Evolutionary conservation across 2,113 vertebrate species (phyloP), one percentile per base, ranked within the genome.

Genomic region (Menidia beryllina): DNA sequence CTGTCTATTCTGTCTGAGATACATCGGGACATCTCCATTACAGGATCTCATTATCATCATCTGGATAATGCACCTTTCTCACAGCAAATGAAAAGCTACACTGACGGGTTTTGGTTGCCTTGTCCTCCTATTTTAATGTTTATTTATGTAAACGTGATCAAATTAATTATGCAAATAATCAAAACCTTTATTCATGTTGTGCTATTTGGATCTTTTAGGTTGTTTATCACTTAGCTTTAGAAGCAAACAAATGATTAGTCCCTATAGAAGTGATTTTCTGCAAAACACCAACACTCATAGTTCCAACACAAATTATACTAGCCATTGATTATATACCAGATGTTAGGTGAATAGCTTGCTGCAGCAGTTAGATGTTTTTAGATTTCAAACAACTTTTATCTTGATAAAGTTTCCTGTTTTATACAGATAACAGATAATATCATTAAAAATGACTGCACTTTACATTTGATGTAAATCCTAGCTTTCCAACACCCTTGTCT

Each of bases 1-100:
- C 52, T 79, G 38, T 43, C 20, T 68, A 2, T 75, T 78, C 65
- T 30, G 45, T 76, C 24, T 9, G 17, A 7, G 17, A 8, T 30
- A 25, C 38, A 62, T 64, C 21, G 27, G 19, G 23, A 4, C 2
- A 19, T 19, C 4, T 55, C 23, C 23, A 25, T 12, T 2, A 15
- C 14, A 68, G 19, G 39, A 47, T 20, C 56, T 36, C 11, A 20
- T 20, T 2, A 26, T 15, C 39, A 24, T 17, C 13, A 47, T n/a
- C n/a, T n/a, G 13, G 20, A 41, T 45, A 34, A 45, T 5, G 8
- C 41, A 45, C n/a, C 15, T 45, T 17, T 19, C 41, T 19, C 15
- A 5, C 41, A 19, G 17, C 17, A 19, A 45, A 45, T 45, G 8
- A 45, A 15, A 10, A 17, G 41, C 10, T 34, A 34, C 19, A 45